Evolutionary conservation across 2,888 invertebrate genomes (phyloP).

Genomic region (Allygus modestus): DNA sequence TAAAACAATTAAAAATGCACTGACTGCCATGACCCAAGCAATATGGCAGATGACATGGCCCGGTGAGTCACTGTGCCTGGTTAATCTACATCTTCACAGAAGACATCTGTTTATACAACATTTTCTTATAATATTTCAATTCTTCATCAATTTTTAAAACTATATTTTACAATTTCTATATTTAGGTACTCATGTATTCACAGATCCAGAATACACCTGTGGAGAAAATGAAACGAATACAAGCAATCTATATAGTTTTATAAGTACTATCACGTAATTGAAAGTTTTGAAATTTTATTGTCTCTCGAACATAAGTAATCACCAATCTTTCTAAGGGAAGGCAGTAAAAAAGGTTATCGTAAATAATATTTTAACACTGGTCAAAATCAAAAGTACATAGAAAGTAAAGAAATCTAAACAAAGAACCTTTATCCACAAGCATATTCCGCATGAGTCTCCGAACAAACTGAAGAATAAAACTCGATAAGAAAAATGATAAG

Average conservation of each 20-base stretch:
- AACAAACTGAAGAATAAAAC: slow-evolving; percentile 26
- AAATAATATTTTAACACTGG: too few species aligned
- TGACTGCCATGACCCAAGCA: slow-evolving; percentile 47
- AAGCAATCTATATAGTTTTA: background rate
- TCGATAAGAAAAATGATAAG: slow-evolving; percentile 43
- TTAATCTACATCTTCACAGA: slow-evolving; percentile 60
- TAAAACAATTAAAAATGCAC: slow-evolving; percentile 41
- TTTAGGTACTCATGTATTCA: slow-evolving; percentile 57
- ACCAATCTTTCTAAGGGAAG: too few species aligned
- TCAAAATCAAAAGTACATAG: too few species aligned
- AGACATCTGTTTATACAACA: slow-evolving; percentile 58
- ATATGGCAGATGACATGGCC: slow-evolving; percentile 59
- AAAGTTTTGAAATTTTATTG: too few species aligned
- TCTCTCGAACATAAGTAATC: too few species aligned
- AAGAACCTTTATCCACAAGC: slow-evolving; percentile 20
- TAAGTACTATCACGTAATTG: background rate
- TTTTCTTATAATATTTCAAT: slow-evolving; percentile 58
- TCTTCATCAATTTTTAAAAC: slow-evolving; percentile 56
- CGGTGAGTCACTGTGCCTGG: slow-evolving; percentile 4
- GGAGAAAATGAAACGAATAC: background rate
- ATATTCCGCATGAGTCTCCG: slow-evolving; percentile 5
- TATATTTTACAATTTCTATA: slow-evolving; percentile 52
- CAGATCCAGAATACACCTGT: slow-evolving; percentile 54
- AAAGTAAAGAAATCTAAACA: too few species aligned
- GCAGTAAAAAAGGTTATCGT: too few species aligned